Evolutionary conservation across 2,113 vertebrate genomes (phyloP).

Genomic region (Cebidichthys violaceus): DNA sequence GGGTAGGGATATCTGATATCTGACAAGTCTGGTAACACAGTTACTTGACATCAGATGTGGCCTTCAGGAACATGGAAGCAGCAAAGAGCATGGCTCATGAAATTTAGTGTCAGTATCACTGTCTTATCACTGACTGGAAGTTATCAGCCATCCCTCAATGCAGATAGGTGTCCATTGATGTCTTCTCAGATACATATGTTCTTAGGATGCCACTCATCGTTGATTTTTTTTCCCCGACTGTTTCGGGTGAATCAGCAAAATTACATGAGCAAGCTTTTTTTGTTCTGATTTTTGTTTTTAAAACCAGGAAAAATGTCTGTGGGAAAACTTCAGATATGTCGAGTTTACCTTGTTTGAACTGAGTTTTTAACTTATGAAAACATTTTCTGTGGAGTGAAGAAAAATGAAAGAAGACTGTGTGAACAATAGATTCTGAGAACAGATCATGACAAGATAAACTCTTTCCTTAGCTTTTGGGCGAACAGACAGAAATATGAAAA

Average conservation of each 20-base stretch:
- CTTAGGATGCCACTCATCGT: not conserved
- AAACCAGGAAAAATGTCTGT: not conserved
- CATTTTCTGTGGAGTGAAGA: slow-evolving; percentile 39
- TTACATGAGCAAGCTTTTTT: slow-evolving; percentile 1
- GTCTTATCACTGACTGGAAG: slow-evolving; percentile 35
- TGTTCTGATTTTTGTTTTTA: not conserved
- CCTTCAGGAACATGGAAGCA: slow-evolving; percentile 43
- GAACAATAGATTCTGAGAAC: slow-evolving; percentile 34
- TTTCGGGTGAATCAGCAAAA: slow-evolving; percentile 42
- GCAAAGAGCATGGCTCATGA: slow-evolving; percentile 29
- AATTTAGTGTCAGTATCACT: slow-evolving; percentile 26
- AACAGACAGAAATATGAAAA: slow-evolving; percentile 52
- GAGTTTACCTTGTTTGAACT: slow-evolving; percentile 44
- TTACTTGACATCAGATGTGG: slow-evolving; percentile 60
- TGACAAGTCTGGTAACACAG: slow-evolving; percentile 56
- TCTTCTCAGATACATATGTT: slow-evolving; percentile 13
- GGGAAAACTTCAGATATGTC: not conserved
- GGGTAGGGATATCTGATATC: slow-evolving; percentile 50
- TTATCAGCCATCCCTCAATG: slow-evolving; percentile 34
- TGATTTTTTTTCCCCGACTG: slow-evolving; percentile 13
- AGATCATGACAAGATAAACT: slow-evolving; percentile 51
- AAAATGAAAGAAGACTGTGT: not conserved
- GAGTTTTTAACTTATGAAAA: slow-evolving; percentile 23
- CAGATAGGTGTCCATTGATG: slow-evolving; percentile 22
- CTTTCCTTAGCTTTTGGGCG: slow-evolving; percentile 29